These are phyloP conservation scores for Avahi laniger DNA, from an alignment of 2,797 vertebrate genomes.

Conservation along the genomic window DNA sequence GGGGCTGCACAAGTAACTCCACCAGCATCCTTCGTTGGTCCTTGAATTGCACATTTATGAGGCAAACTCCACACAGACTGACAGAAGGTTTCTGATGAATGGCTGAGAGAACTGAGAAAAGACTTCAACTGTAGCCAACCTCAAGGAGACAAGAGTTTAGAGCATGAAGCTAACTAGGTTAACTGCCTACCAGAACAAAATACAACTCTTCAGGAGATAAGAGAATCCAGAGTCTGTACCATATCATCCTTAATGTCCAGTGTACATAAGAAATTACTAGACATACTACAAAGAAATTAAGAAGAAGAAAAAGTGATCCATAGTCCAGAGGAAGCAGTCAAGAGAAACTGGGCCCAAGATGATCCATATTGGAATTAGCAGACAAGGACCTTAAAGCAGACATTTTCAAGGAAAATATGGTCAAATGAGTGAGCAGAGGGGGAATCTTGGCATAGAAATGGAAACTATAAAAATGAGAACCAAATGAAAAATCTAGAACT, in stretches of 20 bases:
- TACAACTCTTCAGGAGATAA: not conserved
- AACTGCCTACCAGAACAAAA: not conserved
- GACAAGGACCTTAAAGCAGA: not conserved
- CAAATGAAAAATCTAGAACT: not conserved
- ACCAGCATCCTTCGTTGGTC: not conserved
- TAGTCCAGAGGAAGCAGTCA: not conserved
- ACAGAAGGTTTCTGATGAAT: not conserved
- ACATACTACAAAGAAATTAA: not conserved
- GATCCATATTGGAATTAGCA: not conserved
- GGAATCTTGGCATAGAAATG: not conserved
- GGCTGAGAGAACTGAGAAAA: not conserved
- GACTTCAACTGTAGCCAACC: not conserved
- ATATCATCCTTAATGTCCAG: not conserved
- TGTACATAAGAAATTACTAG: not conserved
- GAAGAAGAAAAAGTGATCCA: not conserved
- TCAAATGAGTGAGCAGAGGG: not conserved
- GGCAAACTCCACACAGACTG: not conserved
- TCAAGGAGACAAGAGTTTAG: not conserved
- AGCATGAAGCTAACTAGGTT: not conserved
- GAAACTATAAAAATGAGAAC: not conserved
- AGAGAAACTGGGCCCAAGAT: not conserved
- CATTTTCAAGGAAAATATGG: not conserved
- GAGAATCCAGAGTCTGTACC: not conserved
- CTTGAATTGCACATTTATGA: not conserved
- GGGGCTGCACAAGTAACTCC: not conserved